phyloP scores from a whole-genome alignment of 2,797 vertebrate genomes.

The Nasua narica region DNA sequence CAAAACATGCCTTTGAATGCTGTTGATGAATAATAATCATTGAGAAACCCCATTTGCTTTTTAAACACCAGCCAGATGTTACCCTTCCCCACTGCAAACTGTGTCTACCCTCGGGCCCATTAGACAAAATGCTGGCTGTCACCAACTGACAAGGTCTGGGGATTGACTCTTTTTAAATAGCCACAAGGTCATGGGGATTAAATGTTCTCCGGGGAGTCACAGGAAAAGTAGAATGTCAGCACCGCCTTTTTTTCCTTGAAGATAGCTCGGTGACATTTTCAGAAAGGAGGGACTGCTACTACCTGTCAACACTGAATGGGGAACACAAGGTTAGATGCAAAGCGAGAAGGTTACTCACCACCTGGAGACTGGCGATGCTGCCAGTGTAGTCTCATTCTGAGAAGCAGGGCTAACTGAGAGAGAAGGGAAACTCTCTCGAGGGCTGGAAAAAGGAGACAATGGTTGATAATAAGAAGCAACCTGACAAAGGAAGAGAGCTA shows the following conservation, averaged over 20 bases:
- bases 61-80: conserved; percentile 73
- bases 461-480: not conserved
- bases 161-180: conserved; percentile 81
- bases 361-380: not conserved
- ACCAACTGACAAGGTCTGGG: conserved; percentile 70
- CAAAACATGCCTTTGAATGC: not conserved
- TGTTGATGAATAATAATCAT: conserved; percentile 43
- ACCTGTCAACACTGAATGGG: conserved; percentile 67
- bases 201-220: conserved; percentile 77
- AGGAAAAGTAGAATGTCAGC: conserved; percentile 81
- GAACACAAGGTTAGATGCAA: conserved; percentile 68
- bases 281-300: conserved; percentile 74
- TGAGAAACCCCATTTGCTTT: conserved; percentile 38
- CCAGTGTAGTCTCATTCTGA: not conserved
- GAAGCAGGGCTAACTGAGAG: not conserved
- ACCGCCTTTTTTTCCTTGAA: conserved; percentile 74
- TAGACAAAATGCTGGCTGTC: conserved; percentile 76
- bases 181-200: conserved; percentile 83
- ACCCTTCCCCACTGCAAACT: not conserved
- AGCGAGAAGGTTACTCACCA: conserved; percentile 48
- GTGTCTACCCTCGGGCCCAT: conserved; percentile 34
- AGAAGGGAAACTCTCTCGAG: not conserved
- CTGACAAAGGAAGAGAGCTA: not conserved
- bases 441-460: not conserved
- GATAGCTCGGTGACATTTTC: conserved; percentile 82